These are phyloP conservation scores for Thera britannica DNA, from an alignment of 2,888 invertebrate species.

Conservation along the genomic window DNA sequence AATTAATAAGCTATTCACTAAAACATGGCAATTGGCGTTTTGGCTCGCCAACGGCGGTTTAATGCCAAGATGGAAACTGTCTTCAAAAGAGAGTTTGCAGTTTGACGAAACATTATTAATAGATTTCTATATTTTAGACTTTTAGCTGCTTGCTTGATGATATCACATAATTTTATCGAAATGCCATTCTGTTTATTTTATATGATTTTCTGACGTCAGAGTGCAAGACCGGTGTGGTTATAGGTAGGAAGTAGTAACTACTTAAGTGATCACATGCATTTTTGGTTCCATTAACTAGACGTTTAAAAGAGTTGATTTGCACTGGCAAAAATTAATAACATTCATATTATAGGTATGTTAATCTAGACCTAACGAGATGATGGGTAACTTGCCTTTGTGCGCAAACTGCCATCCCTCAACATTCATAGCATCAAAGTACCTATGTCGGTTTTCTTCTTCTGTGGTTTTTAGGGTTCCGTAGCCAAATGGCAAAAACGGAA, in stretches of 20 bases:
- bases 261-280: neutral
- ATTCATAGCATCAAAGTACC: too few species aligned
- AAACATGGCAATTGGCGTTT: constrained; percentile 46
- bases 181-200: neutral
- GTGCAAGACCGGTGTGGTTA: constrained; percentile 1
- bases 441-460: too few species aligned
- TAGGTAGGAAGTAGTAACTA: constrained; percentile 7
- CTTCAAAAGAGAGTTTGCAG: constrained; percentile 8
- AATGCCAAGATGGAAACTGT: constrained; percentile 46
- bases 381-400: too few species aligned
- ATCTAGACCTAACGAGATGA: too few species aligned
- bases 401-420: too few species aligned
- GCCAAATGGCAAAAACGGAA: too few species aligned
- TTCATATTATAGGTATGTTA: too few species aligned
- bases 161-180: too few species aligned
- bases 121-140: constrained; percentile 7
- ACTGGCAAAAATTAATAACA: too few species aligned
- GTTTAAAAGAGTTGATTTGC: too few species aligned
- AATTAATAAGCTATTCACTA: constrained; percentile 20
- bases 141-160: too few species aligned
- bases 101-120: constrained; percentile 16
- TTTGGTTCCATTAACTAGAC: neutral
- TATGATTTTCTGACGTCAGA: constrained; percentile 14
- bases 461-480: too few species aligned
- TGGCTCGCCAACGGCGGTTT: constrained; percentile 45